phyloP scores from a whole-genome alignment of 2,888 invertebrate genomes.

The Melipona beecheii region DNA sequence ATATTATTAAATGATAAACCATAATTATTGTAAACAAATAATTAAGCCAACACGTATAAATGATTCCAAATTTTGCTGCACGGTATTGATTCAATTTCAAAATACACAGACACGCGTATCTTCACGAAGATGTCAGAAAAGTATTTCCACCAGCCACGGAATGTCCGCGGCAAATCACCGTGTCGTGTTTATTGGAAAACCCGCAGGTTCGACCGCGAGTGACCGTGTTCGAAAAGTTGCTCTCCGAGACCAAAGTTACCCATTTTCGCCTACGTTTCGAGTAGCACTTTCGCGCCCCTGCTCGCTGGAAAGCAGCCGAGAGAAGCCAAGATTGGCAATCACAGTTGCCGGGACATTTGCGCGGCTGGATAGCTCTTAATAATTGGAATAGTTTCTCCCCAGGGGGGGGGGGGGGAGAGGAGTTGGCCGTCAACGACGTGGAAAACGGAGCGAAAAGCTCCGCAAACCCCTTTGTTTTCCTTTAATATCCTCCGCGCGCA shows the following conservation, averaged over 20 bases:
- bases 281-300: constrained; percentile 24
- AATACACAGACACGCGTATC: not conserved
- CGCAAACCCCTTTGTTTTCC: constrained; percentile 43
- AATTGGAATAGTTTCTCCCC: constrained; percentile 71
- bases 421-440: constrained; percentile 39
- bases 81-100: not conserved
- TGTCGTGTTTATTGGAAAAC: not conserved
- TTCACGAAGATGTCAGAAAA: not conserved
- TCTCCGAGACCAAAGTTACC: constrained; percentile 15
- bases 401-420: not conserved
- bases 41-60: no score
- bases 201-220: not conserved
- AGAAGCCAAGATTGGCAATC: constrained; percentile 69
- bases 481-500: constrained; percentile 39
- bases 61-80: not conserved
- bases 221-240: constrained; percentile 5
- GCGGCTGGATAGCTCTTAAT: constrained; percentile 66
- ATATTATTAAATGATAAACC: no score
- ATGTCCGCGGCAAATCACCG: not conserved
- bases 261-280: constrained; percentile 39
- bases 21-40: no score
- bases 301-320: constrained; percentile 14
- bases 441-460: constrained; percentile 51
- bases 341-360: constrained; percentile 70
- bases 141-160: not conserved